Base-by-base conservation (phyloP, 1,140 invertebrate species). In the Drosophila nikananu region DNA sequence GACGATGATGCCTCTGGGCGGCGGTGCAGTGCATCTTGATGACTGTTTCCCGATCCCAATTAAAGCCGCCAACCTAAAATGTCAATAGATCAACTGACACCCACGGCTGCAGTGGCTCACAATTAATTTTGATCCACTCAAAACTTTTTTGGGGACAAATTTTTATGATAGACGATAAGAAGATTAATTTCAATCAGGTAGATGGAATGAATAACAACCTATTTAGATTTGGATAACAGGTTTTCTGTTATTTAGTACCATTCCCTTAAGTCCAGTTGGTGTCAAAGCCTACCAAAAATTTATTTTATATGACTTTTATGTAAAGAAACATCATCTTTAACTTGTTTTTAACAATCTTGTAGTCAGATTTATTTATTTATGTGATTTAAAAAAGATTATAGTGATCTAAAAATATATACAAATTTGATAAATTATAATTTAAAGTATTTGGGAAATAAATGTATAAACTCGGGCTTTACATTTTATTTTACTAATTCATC, bases 41-140 rank as follows among this genome's bases (percentile, higher is more conserved):
- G 60, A 70, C 61, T 64, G 58, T 59, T 73, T 62, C 59, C 61
- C 80, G 68, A 74, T 68, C 86, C 65, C 66, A 89, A 74, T 81
- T 84, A 89, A 78, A 68, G 66, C 55, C 62, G 71, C 66, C 48
- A 70, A 74, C 66, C 71, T 65, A 84, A 57, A 57, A 84, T 87
- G 86, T 87, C 84, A 89, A 84, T 89, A 84, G 81, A 89, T 90
- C 81, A 89, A 68, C 61, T 71, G 73, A 79, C 83, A 79, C 70
- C 66, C 65, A 63, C 60, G 23, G 42, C 15, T 23, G 37, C 17
- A 54, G 15, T 32, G 32, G 51, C 66, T 58, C 61, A 72, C 70
- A 89, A 83, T 89, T 89, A 74, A 81, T 52, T 21, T 52, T 55
- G 15, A 37, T 55, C 52, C 52, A 55, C 52, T 55, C 52, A 3